These are phyloP conservation scores for Netelia inedita DNA, from an alignment of 2,888 invertebrate species.

Conservation along the genomic window DNA sequence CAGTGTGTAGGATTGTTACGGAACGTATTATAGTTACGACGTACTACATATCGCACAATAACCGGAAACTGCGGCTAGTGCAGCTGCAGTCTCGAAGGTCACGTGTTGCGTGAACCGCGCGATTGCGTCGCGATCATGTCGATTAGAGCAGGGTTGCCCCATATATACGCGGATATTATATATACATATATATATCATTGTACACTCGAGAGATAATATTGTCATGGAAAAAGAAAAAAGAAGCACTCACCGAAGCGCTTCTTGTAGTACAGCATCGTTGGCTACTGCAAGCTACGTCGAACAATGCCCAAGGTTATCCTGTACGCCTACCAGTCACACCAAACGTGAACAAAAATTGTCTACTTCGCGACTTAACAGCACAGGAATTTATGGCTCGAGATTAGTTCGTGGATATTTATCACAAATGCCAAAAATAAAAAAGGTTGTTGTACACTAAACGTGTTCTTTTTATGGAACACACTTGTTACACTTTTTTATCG, in stretches of 20 bases:
- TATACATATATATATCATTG: constrained; percentile 44
- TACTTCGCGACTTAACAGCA: too few species aligned
- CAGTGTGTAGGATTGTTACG: too few species aligned
- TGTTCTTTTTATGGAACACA: not conserved
- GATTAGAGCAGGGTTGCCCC: constrained; percentile 53
- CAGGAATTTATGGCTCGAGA: not conserved
- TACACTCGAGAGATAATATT: constrained; percentile 55
- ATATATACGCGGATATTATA: constrained; percentile 16
- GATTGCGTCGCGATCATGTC: constrained; percentile 81
- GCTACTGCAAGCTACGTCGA: too few species aligned
- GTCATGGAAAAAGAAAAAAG: constrained; percentile 10
- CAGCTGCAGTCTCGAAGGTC: constrained; percentile 88
- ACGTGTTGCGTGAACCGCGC: constrained; percentile 82
- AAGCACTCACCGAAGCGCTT: not conserved
- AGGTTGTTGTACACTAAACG: not conserved
- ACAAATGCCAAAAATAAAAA: not conserved
- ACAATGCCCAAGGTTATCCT: too few species aligned
- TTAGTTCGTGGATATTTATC: not conserved
- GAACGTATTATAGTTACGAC: too few species aligned
- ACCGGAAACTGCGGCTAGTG: constrained; percentile 90
- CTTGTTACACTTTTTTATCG: not conserved
- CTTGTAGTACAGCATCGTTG: too few species aligned
- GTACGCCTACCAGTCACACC: too few species aligned
- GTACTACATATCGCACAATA: constrained; percentile 89
- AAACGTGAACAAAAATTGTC: too few species aligned